Percentiles rank a stretch among this genome's conserved stretches.
phyloP scores from a whole-genome alignment of 2,797 vertebrate species.

The Knipowitschia caucasica region DNA sequence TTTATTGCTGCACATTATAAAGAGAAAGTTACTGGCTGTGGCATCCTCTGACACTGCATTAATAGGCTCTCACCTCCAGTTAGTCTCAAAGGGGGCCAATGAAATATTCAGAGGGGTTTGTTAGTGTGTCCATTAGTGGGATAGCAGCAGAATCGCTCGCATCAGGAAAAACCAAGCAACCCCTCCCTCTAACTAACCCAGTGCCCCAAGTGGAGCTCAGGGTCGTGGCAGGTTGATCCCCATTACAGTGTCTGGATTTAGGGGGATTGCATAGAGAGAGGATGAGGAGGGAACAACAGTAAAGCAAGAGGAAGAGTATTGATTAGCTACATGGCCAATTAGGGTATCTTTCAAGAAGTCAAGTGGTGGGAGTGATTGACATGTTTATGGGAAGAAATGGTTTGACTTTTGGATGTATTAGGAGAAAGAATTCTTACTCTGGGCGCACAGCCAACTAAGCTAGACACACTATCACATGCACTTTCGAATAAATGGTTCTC shows the following conservation, averaged over 20 bases:
- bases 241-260: not conserved
- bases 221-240: constrained; percentile 9
- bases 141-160: constrained; percentile 29
- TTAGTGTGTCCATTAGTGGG: constrained; percentile 54
- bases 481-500: no score
- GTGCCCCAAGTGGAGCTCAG: not conserved
- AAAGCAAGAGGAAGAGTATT: not conserved
- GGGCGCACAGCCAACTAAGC: no score
- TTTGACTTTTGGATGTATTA: not conserved
- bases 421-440: no score
- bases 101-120: constrained; percentile 63
- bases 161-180: constrained; percentile 8
- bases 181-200: not conserved
- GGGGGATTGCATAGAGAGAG: no score
- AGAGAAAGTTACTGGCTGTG: not conserved
- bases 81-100: constrained; percentile 43
- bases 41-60: not conserved
- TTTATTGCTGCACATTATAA: not conserved
- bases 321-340: not conserved
- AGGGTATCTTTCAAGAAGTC: not conserved
- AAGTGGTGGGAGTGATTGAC: not conserved
- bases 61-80: constrained; percentile 13
- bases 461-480: no score
- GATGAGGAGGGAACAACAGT: no score
- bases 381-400: not conserved